Conservation (phyloP, 2,113 vertebrate genomes). For the Rynchops niger region DNA sequence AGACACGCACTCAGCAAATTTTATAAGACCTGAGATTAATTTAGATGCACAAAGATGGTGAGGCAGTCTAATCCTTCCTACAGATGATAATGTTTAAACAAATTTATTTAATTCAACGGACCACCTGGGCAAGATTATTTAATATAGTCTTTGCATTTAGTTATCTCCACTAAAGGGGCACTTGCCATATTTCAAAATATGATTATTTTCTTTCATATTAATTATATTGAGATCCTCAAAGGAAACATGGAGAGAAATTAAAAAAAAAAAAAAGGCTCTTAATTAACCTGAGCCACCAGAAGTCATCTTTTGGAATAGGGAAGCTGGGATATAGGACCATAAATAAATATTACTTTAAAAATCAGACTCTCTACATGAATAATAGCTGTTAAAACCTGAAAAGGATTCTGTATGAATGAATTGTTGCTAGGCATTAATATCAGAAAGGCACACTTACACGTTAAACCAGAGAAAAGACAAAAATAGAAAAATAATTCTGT, state of each 20-base stretch:
- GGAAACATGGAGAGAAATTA: neutral
- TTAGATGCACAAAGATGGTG: slow-evolving; percentile 40
- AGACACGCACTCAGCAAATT: slow-evolving; percentile 28
- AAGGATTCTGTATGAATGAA: neutral
- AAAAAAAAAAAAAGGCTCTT: neutral
- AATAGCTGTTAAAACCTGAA: neutral
- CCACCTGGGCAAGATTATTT: slow-evolving; percentile 59
- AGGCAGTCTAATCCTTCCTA: slow-evolving; percentile 43
- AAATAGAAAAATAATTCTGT: neutral
- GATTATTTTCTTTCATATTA: slow-evolving; percentile 4
- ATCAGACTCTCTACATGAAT: neutral
- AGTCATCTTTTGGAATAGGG: neutral
- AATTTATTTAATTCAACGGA: slow-evolving; percentile 39
- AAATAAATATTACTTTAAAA: slow-evolving; percentile 28
- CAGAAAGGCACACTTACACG: neutral
- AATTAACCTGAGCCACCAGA: slow-evolving; percentile 42
- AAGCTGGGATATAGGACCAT: neutral
- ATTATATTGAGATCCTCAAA: slow-evolving; percentile 45
- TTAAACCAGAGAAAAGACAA: neutral
- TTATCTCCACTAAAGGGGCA: neutral
- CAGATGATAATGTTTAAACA: slow-evolving; percentile 49
- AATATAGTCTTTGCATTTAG: slow-evolving; percentile 51
- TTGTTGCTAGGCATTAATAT: neutral
- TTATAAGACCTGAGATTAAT: slow-evolving; percentile 51
- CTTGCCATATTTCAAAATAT: slow-evolving; percentile 25